phyloP scores from a whole-genome alignment of 2,113 vertebrate species.

The Nothoprocta pentlandii region DNA sequence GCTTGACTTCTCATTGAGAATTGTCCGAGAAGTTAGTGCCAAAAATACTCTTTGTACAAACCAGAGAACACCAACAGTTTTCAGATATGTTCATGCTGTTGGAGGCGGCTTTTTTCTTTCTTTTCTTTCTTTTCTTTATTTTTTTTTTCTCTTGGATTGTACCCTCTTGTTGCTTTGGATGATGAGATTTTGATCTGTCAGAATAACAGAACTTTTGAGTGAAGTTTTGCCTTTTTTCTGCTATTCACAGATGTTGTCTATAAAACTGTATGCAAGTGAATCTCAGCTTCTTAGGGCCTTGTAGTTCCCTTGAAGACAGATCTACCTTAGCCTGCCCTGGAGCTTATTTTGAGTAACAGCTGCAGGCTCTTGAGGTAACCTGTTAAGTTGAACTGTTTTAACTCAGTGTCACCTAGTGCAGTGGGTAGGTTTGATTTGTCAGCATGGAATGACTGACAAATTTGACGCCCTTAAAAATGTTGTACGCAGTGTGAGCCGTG shows the following conservation, averaged over 20 bases:
- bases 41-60: not conserved
- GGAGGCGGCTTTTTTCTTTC: not conserved
- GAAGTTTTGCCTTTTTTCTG: fast-evolving
- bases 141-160: not conserved
- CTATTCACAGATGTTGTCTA: fast-evolving
- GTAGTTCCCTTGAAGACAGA: not conserved
- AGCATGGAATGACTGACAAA: not conserved
- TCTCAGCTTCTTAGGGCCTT: not conserved
- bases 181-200: not conserved
- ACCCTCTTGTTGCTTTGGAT: not conserved
- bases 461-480: not conserved
- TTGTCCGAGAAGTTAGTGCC: not conserved
- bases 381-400: not conserved
- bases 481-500: not conserved
- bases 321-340: fast-evolving
- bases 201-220: not conserved
- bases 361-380: not conserved
- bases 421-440: not conserved
- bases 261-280: not conserved
- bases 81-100: not conserved
- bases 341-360: not conserved
- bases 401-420: not conserved
- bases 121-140: too few relatives aligned
- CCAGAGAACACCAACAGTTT: not conserved
- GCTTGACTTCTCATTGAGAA: not conserved